Conservation (phyloP, 2,113 vertebrate genomes). For the Coracopsis vasa region DNA sequence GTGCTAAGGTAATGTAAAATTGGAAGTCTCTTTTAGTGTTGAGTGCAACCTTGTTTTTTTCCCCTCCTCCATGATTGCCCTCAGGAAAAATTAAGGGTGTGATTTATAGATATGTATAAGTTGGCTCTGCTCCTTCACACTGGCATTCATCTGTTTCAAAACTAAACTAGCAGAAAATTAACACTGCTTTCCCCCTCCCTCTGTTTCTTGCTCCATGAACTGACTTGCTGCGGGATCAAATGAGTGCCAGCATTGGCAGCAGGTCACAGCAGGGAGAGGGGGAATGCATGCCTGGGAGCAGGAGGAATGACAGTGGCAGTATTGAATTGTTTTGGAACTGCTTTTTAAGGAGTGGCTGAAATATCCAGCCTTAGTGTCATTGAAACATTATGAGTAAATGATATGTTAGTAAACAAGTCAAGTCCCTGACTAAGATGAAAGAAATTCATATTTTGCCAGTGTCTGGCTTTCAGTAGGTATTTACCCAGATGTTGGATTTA, state of each 20-base stretch:
- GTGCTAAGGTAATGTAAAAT: background rate
- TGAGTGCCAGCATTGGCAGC: background rate
- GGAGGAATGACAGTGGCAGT: background rate
- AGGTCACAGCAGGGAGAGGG: background rate
- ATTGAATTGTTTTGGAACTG: background rate
- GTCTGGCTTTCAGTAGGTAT: background rate
- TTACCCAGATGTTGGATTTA: background rate
- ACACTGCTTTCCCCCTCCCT: background rate
- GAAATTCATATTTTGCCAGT: background rate
- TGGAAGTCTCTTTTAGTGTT: background rate
- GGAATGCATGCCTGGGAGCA: background rate
- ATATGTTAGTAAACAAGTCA: background rate
- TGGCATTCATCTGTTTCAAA: background rate
- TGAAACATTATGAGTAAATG: background rate
- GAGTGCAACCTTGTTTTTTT: background rate
- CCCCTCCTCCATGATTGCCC: background rate
- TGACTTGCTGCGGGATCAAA: background rate
- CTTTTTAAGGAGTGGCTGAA: background rate
- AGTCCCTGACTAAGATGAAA: background rate
- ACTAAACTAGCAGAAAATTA: background rate
- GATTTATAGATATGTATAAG: background rate
- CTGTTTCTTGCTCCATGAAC: background rate
- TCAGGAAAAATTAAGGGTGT: background rate
- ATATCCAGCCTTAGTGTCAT: background rate
- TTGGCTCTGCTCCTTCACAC: background rate